These are phyloP conservation scores for Trichonephila clavipes DNA, from an alignment of 1,140 invertebrate genomes.

Conservation along the genomic window DNA sequence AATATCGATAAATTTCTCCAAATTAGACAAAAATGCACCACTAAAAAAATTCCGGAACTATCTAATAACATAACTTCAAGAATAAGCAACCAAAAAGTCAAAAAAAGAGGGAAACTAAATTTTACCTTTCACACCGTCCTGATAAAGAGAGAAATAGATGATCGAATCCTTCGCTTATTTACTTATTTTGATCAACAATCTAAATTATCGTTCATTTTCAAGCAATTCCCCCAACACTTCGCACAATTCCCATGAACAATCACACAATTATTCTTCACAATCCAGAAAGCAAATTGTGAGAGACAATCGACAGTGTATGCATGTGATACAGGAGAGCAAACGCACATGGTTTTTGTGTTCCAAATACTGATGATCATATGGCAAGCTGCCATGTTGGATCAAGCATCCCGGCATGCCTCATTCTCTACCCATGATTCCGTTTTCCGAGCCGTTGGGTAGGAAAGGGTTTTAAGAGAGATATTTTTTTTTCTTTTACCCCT, in stretches of 20 bases:
- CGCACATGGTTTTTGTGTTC: conserved; percentile 23
- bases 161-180: neutral
- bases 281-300: neutral
- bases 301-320: neutral
- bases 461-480: neutral
- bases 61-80: too few species aligned
- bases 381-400: conserved; percentile 55
- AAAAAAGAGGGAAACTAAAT: too few species aligned
- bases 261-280: neutral
- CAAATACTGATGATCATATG: conserved; percentile 27
- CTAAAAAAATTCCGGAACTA: too few species aligned
- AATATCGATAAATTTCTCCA: too few species aligned
- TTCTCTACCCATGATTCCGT: conserved; percentile 34
- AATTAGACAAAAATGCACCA: too few species aligned
- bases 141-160: neutral
- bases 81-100: too few species aligned
- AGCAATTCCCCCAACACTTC: too few species aligned
- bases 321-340: neutral
- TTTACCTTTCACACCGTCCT: too few species aligned
- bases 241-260: neutral
- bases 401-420: conserved; percentile 21
- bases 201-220: neutral
- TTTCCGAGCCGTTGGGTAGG: neutral
- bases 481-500: neutral
- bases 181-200: neutral